Evolutionary conservation across 2,888 invertebrate species (phyloP), one percentile per base, ranked within the genome.

Genomic region (Eubasilissa splendida): DNA sequence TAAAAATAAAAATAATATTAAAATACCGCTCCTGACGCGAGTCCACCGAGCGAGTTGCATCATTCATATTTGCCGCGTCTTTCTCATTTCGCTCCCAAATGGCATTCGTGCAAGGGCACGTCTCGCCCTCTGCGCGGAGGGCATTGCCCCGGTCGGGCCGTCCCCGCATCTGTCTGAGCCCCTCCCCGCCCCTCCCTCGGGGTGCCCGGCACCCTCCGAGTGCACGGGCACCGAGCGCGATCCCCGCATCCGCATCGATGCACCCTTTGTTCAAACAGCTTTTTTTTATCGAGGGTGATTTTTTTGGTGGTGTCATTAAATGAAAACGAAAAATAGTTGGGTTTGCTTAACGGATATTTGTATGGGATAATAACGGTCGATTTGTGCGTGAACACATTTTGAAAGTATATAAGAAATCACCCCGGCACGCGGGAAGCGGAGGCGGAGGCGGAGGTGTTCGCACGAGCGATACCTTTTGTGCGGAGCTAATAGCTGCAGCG

Each of bases 81-180:
- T 42, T 42, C 42, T 4, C 1, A 42, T 7, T 42, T 42, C 3
- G 42, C 4, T 22, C 22, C 22, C 22, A 1, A 22, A 22, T 22
- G 22, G 22, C 22, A 22, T 22, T 22, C 31, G 11, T 22, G 58
- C 33, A 53, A 82, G 86, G 85, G 87, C 86, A 88, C 42, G 86
- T 66, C 4, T 68, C 87, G 86, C 63, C 56, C 84, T 85, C 85
- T 84, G 22, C 22, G 53, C 54, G 10, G 79, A 81, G 81, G 75
- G 76, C 81, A 71, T 76, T 81, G 81, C 81, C 71, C 65, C 71
- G 22, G 53, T 58, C 60, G 60, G 58, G 14, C 58, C n/a, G 42
- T 60, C 52, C 76, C 68, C 75, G 78, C 78, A 76, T 81, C 79
- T 79, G 81, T 80, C 80, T 73, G 76, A n/a, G 75, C 33, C 59